Evolutionary conservation across 2,113 vertebrate genomes (phyloP).

Genomic region (Oncorhynchus clarkii): DNA sequence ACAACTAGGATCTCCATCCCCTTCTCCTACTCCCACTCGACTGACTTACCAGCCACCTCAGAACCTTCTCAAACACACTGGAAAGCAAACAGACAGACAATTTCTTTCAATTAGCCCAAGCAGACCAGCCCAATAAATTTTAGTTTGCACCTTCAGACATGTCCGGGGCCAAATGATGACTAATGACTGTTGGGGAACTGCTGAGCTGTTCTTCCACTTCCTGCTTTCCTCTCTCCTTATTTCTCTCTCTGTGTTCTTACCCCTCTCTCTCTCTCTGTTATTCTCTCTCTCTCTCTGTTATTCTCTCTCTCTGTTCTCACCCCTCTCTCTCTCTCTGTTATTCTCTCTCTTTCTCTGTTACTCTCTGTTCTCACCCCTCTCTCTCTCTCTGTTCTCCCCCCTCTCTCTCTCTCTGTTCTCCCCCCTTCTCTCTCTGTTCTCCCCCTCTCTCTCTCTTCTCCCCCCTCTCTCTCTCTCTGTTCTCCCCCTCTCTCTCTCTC

Average conservation of each 20-base stretch:
- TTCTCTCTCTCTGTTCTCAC: too few species aligned
- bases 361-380: too few species aligned
- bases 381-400: background rate
- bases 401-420: background rate
- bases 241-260: background rate
- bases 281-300: too few species aligned
- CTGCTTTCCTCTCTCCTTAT: background rate
- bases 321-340: background rate
- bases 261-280: background rate
- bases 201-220: conserved; percentile 69
- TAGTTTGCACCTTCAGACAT: conserved; percentile 74
- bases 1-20: background rate
- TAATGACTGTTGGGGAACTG: conserved; percentile 71
- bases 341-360: too few species aligned
- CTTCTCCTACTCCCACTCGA: too few species aligned
- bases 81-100: conserved; percentile 78
- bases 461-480: too few species aligned
- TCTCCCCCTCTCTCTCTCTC: too few species aligned
- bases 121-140: conserved; percentile 76
- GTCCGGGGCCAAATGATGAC: conserved; percentile 78
- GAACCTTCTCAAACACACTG: conserved; percentile 51
- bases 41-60: conserved; percentile 22
- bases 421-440: background rate
- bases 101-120: conserved; percentile 81
- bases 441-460: too few species aligned